These are phyloP conservation scores for Percina caprodes DNA, from an alignment of 2,113 vertebrate species.

Conservation along the genomic window DNA sequence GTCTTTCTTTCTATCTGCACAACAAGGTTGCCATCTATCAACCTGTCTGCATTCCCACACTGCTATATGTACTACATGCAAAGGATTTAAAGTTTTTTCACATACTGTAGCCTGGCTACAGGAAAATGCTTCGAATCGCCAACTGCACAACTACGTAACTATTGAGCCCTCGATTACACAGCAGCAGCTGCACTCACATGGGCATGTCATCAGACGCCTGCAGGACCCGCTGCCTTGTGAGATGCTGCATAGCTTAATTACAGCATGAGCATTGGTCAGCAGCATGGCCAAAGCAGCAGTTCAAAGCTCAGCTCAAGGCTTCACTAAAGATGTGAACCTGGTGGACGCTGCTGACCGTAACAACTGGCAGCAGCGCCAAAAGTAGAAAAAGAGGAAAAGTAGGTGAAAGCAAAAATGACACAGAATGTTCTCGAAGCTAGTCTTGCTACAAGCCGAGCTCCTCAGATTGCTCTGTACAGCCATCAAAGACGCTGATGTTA, in stretches of 20 bases:
- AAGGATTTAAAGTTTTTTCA: constrained; percentile 34
- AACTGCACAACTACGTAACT: constrained; percentile 14
- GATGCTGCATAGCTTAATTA: constrained; percentile 48
- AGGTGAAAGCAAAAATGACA: constrained; percentile 51
- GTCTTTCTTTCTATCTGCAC: constrained; percentile 11
- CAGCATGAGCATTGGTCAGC: constrained; percentile 50
- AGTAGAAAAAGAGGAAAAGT: constrained; percentile 28
- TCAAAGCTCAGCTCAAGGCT: constrained; percentile 55
- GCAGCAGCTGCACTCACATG: constrained; percentile 30
- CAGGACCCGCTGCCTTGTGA: constrained; percentile 27
- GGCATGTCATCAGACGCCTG: constrained; percentile 43
- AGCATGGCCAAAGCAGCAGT: constrained; percentile 45
- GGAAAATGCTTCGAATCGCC: constrained; percentile 17
- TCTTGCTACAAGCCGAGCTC: constrained; percentile 26
- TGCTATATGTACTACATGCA: neutral
- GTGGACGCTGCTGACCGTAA: constrained; percentile 33
- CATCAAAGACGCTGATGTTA: constrained; percentile 40
- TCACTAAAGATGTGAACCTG: constrained; percentile 40
- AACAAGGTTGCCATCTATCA: constrained; percentile 45
- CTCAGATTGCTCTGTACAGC: constrained; percentile 40
- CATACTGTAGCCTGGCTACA: neutral
- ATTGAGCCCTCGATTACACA: constrained; percentile 46
- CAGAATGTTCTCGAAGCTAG: constrained; percentile 42
- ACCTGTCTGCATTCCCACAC: constrained; percentile 14
- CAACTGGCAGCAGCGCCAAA: constrained; percentile 33